A percentile compares a stretch with the other conserved stretches of the same genome.
Evolutionary conservation across 2,797 vertebrate species (phyloP).

Genomic region (Trachurus trachurus): DNA sequence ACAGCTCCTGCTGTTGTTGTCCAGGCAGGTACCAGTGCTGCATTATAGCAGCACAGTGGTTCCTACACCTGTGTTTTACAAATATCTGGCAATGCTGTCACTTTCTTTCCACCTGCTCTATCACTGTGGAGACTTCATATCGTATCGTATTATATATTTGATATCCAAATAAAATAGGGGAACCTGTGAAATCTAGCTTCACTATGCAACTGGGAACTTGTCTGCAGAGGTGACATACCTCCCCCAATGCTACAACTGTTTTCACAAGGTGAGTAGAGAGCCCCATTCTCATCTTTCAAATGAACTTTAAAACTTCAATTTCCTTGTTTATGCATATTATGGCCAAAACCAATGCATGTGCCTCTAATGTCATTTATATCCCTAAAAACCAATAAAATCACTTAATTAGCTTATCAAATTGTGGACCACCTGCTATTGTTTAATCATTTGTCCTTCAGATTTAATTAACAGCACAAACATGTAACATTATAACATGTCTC

Average conservation of each 20-base stretch:
- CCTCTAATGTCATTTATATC: not conserved
- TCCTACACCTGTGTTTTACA: not conserved
- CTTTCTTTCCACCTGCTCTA: not conserved
- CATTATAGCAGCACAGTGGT: not conserved
- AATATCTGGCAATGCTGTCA: not conserved
- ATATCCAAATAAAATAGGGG: too few relatives aligned
- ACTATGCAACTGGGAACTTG: not conserved
- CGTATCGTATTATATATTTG: too few relatives aligned
- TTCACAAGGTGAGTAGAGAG: not conserved
- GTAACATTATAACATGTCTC: not conserved
- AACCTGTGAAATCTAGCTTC: too few relatives aligned
- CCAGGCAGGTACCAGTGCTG: conserved; percentile 4
- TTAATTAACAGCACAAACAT: not conserved
- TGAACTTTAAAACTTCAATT: not conserved
- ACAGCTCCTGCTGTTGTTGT: conserved; percentile 14
- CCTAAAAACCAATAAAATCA: not conserved
- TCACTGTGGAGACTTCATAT: too few relatives aligned
- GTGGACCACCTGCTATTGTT: not conserved
- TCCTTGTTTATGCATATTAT: not conserved
- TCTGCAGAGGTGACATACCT: not conserved
- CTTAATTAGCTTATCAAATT: not conserved
- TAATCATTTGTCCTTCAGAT: not conserved
- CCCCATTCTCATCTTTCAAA: not conserved
- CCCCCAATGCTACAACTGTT: not conserved
- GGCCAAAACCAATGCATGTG: not conserved